Percentiles rank a stretch among this genome's conserved stretches.
phyloP scores from a whole-genome alignment of 2,797 vertebrate genomes.

The Apodemus agrarius region DNA sequence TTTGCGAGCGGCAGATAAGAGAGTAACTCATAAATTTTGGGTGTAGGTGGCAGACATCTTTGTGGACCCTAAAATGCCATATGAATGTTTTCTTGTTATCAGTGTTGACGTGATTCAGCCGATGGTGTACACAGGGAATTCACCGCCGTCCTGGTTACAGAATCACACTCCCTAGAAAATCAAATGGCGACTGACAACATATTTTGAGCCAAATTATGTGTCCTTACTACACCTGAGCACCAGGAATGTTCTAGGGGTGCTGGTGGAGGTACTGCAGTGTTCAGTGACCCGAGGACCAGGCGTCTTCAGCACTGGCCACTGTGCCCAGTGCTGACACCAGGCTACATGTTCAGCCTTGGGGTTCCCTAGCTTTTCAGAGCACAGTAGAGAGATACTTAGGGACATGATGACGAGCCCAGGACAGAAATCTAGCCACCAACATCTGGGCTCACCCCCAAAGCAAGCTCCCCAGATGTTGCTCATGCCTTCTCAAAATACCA shows the following conservation, averaged over 20 bases:
- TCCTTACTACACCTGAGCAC: background rate
- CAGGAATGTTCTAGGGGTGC: background rate
- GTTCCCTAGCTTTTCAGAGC: background rate
- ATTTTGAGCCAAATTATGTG: background rate
- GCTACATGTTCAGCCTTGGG: background rate
- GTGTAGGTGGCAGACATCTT: background rate
- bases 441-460: background rate
- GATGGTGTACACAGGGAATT: background rate
- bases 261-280: background rate
- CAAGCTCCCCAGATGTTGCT: background rate
- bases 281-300: background rate
- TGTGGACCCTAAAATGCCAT: background rate
- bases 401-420: background rate
- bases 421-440: background rate
- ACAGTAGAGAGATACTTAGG: background rate
- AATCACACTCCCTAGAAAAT: too few species aligned
- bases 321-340: background rate
- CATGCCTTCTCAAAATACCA: background rate
- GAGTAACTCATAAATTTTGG: background rate
- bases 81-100: background rate
- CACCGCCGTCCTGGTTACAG: rapidly evolving
- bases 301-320: background rate
- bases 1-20: background rate
- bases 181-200: background rate
- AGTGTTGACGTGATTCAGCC: background rate